Evolutionary conservation across 1,140 invertebrate genomes (phyloP).

Genomic region (Megathymus violae): DNA sequence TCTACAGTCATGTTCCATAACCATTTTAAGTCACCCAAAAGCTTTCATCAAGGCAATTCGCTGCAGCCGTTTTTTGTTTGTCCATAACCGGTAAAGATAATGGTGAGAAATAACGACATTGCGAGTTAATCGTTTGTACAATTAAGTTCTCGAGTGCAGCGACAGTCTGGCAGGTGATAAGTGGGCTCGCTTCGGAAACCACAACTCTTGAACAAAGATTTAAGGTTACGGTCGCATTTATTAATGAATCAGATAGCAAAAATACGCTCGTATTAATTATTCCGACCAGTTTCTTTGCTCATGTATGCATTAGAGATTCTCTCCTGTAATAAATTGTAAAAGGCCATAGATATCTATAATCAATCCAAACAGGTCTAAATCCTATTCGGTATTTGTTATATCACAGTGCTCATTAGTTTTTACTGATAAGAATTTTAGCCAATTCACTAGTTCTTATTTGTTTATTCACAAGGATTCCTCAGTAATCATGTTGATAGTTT

Average conservation of each 20-base stretch:
- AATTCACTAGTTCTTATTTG: too few species aligned
- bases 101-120: conserved; percentile 14
- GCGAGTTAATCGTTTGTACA: conserved; percentile 13
- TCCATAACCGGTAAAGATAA: conserved; percentile 11
- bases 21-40: too few species aligned
- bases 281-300: conserved; percentile 1
- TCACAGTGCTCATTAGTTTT: too few species aligned
- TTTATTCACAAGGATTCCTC: too few species aligned
- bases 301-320: conserved; percentile 1
- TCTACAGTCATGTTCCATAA: too few species aligned
- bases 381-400: too few species aligned
- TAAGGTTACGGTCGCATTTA: conserved; percentile 27
- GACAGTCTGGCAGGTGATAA: conserved; percentile 9
- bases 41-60: background rate
- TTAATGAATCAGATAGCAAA: conserved; percentile 29
- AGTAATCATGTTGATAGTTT: too few species aligned
- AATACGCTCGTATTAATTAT: conserved; percentile 17
- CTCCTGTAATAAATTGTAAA: background rate
- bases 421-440: too few species aligned
- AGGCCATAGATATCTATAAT: too few species aligned
- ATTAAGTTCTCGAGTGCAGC: conserved; percentile 10
- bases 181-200: conserved; percentile 2
- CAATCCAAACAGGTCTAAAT: too few species aligned
- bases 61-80: background rate
- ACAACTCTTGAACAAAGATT: conserved; percentile 20